Conservation (phyloP, 2,113 vertebrate genomes). For the Callorhinus ursinus region DNA sequence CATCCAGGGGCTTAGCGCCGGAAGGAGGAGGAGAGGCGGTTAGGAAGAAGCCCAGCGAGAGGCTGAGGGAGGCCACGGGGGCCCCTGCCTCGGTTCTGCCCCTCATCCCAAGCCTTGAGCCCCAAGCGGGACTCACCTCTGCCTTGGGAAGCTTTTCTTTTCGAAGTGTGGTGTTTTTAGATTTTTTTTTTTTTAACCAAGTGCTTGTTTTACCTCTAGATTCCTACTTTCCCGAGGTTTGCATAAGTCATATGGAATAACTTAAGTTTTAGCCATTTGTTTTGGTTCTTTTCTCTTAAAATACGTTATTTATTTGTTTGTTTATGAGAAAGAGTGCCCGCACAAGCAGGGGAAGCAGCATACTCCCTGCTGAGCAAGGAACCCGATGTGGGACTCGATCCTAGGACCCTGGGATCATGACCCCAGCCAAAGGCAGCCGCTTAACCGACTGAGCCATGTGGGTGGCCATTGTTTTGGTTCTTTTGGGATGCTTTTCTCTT, state of each 20-base stretch:
- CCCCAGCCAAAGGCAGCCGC: too few species aligned
- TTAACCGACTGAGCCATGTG: too few species aligned
- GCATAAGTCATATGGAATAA: neutral
- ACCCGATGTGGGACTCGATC: too few species aligned
- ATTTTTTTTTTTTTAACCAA: neutral
- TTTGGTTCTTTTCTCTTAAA: neutral
- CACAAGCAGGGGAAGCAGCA: too few species aligned
- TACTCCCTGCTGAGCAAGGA: too few species aligned
- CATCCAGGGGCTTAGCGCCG: accelerated
- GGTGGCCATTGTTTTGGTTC: neutral
- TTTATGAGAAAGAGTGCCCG: too few species aligned
- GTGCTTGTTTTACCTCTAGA: neutral
- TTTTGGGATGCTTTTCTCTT: neutral
- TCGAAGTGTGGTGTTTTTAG: neutral
- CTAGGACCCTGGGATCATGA: too few species aligned
- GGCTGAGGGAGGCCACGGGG: neutral
- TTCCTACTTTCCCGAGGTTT: neutral
- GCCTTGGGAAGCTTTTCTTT: neutral
- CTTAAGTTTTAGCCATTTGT: neutral
- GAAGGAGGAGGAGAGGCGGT: neutral
- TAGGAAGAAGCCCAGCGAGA: neutral
- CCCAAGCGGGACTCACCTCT: neutral
- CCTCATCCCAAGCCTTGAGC: neutral
- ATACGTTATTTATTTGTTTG: too few species aligned
- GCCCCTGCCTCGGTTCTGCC: accelerated